Base-by-base conservation (phyloP, 2,113 vertebrate genomes). In the Mastomys natalensis region DNA sequence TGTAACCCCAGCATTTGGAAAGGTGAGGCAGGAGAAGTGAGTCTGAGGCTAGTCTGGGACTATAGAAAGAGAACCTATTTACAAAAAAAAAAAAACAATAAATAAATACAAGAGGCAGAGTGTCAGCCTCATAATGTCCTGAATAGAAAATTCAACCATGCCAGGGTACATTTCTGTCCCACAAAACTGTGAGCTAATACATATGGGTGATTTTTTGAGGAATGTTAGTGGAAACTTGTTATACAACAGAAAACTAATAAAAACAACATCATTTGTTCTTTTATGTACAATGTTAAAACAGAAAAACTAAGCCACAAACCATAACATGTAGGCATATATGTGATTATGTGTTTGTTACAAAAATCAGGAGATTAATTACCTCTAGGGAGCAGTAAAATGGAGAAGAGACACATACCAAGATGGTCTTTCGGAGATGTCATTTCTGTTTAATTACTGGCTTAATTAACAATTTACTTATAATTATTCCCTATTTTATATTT, bases 391-490 rank as follows among this genome's bases (percentile, higher is more conserved):
- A 45, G 24, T 5, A 40, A 95, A 64, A 96, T 31, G 62, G 15
- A 94, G 43, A 94, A 94, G 43, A 80, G 43, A 91, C 53, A 91
- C 17, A 58, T n/a, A 84, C n/a, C n/a, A 62, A 94, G 17, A 40
- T 93, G 31, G 37, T 40, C 70, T 96, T 95, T 94, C 62, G 77
- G 60, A 24, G 45, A 81, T 62, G 58, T 37, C 78, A 87, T 93
- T 89, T 94, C 82, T 95, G 70, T 92, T 94, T 93, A 73, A 96
- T 29, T 90, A 70, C 68, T 45, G 58, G 40, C 40, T 94, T 94
- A 96, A 94, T 16, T 88, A 73, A 91, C 51, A 24, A 93, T 82
- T 73, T 31, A 88, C 45, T 93, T 73, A 40, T 51, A 88, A 82
- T 78, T 93, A 55, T 85, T 88, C 62, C 94, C 31, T 94, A 94